Evolutionary conservation across 2,888 invertebrate species (phyloP).

Genomic region (Branchellion lobata): DNA sequence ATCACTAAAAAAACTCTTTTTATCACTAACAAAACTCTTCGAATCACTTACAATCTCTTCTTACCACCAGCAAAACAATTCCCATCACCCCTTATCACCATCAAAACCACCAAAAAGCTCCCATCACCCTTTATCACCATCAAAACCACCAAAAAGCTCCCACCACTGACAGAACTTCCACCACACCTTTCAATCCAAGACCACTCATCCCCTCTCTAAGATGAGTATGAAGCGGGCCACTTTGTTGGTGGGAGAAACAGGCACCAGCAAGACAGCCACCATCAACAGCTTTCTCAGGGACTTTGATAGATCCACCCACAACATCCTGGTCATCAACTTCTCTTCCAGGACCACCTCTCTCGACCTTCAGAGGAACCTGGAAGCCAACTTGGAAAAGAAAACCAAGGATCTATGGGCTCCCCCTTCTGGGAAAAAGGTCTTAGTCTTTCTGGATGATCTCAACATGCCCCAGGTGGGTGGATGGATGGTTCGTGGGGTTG

Average conservation of each 20-base stretch:
- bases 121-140: no score
- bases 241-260: constrained; percentile 83
- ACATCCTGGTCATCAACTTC: constrained; percentile 81
- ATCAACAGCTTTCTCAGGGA: constrained; percentile 77
- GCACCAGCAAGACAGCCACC: constrained; percentile 88
- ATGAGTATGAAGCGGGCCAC: constrained; percentile 77
- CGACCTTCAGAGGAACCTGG: constrained; percentile 83
- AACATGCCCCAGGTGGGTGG: constrained; percentile 80
- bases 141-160: no score
- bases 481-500: neutral
- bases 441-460: constrained; percentile 89
- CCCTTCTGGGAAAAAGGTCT: constrained; percentile 81
- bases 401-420: constrained; percentile 88
- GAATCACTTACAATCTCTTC: no score
- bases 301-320: constrained; percentile 68
- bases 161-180: no score
- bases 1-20: no score
- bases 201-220: constrained; percentile 23
- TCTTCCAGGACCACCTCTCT: constrained; percentile 85
- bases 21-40: no score
- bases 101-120: no score
- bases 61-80: no score
- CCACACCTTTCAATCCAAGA: no score
- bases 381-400: constrained; percentile 83
- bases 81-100: no score